Evolutionary conservation across 92 coral and sea anemone species (phyloP).

Genomic region (Scolanthus callimorphus): DNA sequence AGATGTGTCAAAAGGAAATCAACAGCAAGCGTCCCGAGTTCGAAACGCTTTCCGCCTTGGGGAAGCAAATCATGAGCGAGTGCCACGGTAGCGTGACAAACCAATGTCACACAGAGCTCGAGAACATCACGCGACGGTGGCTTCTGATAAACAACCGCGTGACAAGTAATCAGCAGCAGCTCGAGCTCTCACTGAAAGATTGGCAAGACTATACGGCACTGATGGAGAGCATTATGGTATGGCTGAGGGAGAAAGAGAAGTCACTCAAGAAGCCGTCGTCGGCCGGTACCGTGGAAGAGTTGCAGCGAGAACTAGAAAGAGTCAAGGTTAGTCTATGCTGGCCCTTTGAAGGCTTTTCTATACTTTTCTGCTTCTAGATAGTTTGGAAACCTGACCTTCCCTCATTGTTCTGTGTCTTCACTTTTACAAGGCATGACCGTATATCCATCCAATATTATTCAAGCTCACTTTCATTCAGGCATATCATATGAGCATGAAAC

Average conservation of each 20-base stretch:
- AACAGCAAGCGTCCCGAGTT: conserved; percentile 58
- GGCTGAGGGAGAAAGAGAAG: conserved; percentile 92
- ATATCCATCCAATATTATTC: too few species aligned
- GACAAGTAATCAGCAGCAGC: conserved; percentile 80
- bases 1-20: conserved; percentile 91
- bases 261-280: conserved; percentile 50
- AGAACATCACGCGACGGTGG: conserved; percentile 73
- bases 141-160: conserved; percentile 65
- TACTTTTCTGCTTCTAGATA: too few species aligned
- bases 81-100: conserved; percentile 54
- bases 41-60: conserved; percentile 55
- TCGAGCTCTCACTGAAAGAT: conserved; percentile 84
- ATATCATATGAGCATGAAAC: too few species aligned
- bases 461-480: too few species aligned
- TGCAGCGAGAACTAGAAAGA: conserved; percentile 71
- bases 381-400: too few species aligned
- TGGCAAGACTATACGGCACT: conserved; percentile 97
- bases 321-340: conserved; percentile 73
- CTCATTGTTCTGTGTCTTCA: too few species aligned
- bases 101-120: conserved; percentile 56
- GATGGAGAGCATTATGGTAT: conserved; percentile 92
- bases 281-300: conserved; percentile 59
- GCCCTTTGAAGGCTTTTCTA: too few species aligned
- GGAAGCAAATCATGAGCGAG: conserved; percentile 55
- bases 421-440: too few species aligned